Evolutionary conservation across 2,113 vertebrate genomes (phyloP), one percentile per base, ranked within the genome.

Genomic region (Sciurus niger): DNA sequence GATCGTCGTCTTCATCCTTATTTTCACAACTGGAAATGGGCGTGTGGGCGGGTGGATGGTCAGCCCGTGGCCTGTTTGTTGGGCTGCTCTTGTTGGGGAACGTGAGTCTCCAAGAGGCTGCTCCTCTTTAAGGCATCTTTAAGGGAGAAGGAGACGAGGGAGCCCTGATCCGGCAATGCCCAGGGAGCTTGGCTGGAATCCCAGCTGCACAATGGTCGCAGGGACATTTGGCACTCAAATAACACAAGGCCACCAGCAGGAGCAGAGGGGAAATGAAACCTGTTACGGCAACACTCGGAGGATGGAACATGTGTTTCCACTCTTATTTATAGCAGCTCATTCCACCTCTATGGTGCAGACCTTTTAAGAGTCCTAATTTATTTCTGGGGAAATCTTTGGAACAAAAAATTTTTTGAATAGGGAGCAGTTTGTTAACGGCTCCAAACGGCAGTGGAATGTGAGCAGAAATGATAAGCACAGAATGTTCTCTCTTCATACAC

Each of bases 181-280:
- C 58, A 32, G 72, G 40, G 84, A 94, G n/a, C 55, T 58, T 95
- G 97, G 95, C 92, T 0, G 40, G 83, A 48, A 18, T 95, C 80
- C 97, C 97, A 94, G 63, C 72, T 95, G 80, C 94, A 89, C 93
- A 90, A 82, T 82, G 43, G 86, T 48, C 34, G 11, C 18, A 87
- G 93, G 85, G 60, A 93, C 84, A 80, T 89, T 25, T 73, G 74
- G 86, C 91, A n/a, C 83, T 86, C 74, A 76, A 58, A 74, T 76
- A 90, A 93, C 82, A 89, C 84, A 89, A 93, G 89, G 95, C 96
- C 87, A 40, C 94, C 25, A 0, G 89, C 86, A 46, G 76, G 88
- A 83, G n/a, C 48, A 18, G 74, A 84, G 63, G 86, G 77, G 90
- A 83, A 80, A 68, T 72, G 77, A 73, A 93, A 63, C 43, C 91